Percentiles rank a stretch among this genome's conserved stretches.
phyloP scores from a whole-genome alignment of 2,888 invertebrate genomes.

The Odontomyia ornata region DNA sequence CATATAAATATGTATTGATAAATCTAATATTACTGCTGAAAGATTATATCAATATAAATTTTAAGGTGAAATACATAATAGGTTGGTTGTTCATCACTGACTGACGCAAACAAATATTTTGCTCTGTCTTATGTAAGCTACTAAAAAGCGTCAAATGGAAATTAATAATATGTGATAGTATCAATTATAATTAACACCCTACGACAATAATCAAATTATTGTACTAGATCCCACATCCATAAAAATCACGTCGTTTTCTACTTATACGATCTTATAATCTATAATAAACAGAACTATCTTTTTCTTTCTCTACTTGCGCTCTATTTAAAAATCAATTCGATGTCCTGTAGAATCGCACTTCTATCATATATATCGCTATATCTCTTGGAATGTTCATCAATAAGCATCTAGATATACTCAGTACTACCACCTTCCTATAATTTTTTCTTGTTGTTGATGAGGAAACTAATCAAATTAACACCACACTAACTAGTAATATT shows the following conservation, averaged over 20 bases:
- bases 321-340: slow-evolving; percentile 23
- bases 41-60: slow-evolving; percentile 23
- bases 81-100: not conserved
- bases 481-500: no score
- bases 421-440: no score
- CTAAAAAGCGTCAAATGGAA: slow-evolving; percentile 12
- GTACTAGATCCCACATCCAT: slow-evolving; percentile 20
- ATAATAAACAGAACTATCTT: not conserved
- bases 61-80: slow-evolving; percentile 17
- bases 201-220: slow-evolving; percentile 20
- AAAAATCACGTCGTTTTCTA: slow-evolving; percentile 12
- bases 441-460: no score
- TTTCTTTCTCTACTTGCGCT: not conserved
- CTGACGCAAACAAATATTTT: not conserved
- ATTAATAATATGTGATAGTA: not conserved
- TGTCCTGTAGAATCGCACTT: slow-evolving; percentile 1
- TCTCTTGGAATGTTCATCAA: not conserved
- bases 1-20: slow-evolving; percentile 26
- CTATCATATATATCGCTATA: not conserved
- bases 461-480: no score
- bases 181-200: not conserved
- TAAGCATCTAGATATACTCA: not conserved
- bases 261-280: not conserved
- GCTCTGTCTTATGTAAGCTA: slow-evolving; percentile 2
- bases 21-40: slow-evolving; percentile 19